Percentiles rank a stretch among this genome's conserved stretches.
These are phyloP conservation scores for Scaptomyza cyrtandrae DNA, from an alignment of 2,888 invertebrate species.

Conservation along the genomic window DNA sequence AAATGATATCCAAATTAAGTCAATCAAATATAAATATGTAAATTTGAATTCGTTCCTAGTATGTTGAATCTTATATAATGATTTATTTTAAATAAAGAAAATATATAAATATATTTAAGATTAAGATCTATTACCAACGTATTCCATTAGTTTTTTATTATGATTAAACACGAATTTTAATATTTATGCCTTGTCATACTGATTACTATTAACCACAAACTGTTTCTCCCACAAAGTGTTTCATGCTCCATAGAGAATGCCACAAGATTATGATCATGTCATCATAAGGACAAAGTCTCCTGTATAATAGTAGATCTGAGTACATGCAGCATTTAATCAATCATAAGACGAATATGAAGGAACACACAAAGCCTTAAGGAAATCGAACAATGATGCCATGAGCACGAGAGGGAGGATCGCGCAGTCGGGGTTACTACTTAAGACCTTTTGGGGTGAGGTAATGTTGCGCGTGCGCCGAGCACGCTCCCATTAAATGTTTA, in stretches of 20 bases:
- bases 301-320: background rate
- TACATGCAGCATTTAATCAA: constrained; percentile 61
- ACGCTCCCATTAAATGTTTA: constrained; percentile 77
- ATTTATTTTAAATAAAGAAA: background rate
- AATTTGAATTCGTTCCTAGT: too few relatives aligned
- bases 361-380: constrained; percentile 70
- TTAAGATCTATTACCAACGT: background rate
- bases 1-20: too few relatives aligned
- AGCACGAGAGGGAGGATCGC: constrained; percentile 33
- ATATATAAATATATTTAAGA: background rate
- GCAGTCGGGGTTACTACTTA: constrained; percentile 4
- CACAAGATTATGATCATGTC: constrained; percentile 72
- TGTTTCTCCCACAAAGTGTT: constrained; percentile 40
- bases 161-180: constrained; percentile 36
- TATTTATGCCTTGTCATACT: constrained; percentile 1
- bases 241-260: constrained; percentile 57
- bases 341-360: constrained; percentile 55
- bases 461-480: constrained; percentile 78
- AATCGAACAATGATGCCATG: constrained; percentile 55
- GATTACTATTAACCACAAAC: constrained; percentile 24
- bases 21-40: too few relatives aligned
- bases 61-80: too few relatives aligned
- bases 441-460: constrained; percentile 47
- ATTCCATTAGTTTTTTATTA: constrained; percentile 21
- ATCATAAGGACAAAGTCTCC: constrained; percentile 41